phyloP scores from a whole-genome alignment of 2,797 vertebrate species.

The Tokudaia muenninki region DNA sequence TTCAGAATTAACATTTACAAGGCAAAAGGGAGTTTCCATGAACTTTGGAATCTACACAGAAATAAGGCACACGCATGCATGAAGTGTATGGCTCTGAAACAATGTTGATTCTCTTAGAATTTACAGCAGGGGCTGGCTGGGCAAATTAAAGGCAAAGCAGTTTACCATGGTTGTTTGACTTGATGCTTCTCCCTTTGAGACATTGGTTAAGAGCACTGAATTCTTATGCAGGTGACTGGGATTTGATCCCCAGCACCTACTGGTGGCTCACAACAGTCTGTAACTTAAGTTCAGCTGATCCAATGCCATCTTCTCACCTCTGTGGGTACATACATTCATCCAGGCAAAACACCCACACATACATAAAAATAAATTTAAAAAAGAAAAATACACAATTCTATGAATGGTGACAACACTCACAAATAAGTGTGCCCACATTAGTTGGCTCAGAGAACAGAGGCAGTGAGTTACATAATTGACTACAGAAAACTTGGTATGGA shows the following conservation, averaged over 20 bases:
- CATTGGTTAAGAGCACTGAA: background rate
- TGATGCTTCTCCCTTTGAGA: background rate
- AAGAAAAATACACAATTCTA: background rate
- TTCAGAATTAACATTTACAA: slow-evolving; percentile 63
- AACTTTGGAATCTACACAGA: slow-evolving; percentile 24
- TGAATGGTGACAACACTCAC: background rate
- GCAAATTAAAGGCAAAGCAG: background rate
- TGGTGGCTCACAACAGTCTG: background rate
- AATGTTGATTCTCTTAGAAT: background rate
- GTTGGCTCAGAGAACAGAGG: background rate
- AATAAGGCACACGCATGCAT: background rate
- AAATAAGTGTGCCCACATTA: background rate
- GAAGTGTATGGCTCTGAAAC: background rate
- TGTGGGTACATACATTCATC: background rate
- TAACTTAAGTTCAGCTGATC: background rate
- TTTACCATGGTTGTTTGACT: background rate
- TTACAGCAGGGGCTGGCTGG: background rate
- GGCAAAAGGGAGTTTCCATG: background rate
- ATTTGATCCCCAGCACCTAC: background rate
- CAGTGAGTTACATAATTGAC: background rate
- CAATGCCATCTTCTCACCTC: background rate
- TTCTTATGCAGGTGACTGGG: no score
- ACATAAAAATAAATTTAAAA: background rate
- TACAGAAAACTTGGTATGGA: background rate
- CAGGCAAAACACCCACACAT: background rate